Evolutionary conservation across 2,113 vertebrate species (phyloP).

Genomic region (Emydocephalus ijimae): DNA sequence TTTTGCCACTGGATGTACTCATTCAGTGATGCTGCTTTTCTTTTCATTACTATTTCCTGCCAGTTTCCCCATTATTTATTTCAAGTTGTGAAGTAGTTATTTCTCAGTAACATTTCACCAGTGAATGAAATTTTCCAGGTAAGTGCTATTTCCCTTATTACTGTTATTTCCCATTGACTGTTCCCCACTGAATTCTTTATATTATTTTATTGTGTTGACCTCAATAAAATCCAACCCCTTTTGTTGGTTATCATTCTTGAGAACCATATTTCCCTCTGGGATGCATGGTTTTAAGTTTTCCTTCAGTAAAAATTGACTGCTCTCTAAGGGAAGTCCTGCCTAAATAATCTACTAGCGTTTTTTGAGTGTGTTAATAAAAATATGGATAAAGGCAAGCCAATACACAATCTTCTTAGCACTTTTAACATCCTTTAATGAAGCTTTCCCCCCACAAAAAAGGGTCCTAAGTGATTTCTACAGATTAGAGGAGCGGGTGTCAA

Average conservation of each 20-base stretch:
- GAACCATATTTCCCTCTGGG: background rate
- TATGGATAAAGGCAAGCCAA: background rate
- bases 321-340: background rate
- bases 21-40: background rate
- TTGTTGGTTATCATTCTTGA: background rate
- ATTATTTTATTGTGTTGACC: background rate
- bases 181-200: background rate
- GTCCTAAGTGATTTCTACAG: background rate
- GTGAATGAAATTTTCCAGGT: background rate
- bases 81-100: background rate
- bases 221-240: background rate
- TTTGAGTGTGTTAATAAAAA: background rate
- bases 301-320: background rate
- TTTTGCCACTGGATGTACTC: background rate
- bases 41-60: background rate
- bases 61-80: background rate
- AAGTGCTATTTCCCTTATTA: background rate
- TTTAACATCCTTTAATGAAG: background rate
- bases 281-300: background rate
- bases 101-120: background rate
- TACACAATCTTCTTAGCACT: background rate
- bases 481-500: background rate
- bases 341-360: background rate
- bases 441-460: background rate
- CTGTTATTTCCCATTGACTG: background rate